A percentile compares a stretch with the other conserved stretches of the same genome.
These are phyloP conservation scores for Rissa tridactyla DNA, from an alignment of 2,113 vertebrate genomes.

Conservation along the genomic window DNA sequence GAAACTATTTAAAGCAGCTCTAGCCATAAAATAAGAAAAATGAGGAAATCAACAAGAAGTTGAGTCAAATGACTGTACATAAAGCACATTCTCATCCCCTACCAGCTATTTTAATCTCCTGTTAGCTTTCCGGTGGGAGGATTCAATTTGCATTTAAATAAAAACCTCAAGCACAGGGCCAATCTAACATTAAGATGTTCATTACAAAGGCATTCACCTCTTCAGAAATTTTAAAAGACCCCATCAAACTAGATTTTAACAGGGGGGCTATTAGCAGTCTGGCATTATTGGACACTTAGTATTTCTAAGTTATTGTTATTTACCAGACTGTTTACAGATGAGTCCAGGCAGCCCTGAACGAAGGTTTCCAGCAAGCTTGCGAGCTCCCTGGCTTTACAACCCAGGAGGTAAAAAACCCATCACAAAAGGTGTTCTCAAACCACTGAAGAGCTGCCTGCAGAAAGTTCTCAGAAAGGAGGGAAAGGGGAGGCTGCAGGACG, in stretches of 20 bases:
- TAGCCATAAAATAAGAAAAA: background rate
- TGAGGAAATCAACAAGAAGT: background rate
- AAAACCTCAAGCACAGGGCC: background rate
- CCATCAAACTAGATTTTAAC: background rate
- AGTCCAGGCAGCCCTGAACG: background rate
- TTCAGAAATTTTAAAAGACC: background rate
- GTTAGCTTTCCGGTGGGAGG: conserved; percentile 28
- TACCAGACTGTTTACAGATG: background rate
- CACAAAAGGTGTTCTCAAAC: background rate
- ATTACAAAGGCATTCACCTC: background rate
- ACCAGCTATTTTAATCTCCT: conserved; percentile 17
- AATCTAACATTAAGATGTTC: background rate
- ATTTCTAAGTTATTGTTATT: background rate
- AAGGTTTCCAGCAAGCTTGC: background rate
- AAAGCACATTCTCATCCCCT: background rate
- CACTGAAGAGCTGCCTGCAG: background rate
- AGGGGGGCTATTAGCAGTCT: background rate
- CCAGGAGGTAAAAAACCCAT: background rate
- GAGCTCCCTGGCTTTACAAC: background rate
- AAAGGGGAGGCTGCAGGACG: background rate
- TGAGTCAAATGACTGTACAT: background rate
- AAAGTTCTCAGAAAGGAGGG: background rate
- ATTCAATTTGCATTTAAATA: conserved; percentile 58
- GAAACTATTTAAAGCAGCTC: background rate
- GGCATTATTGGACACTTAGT: background rate